These are phyloP conservation scores for Sterrhoptilus dennistouni DNA, from an alignment of 2,113 vertebrate species.

Conservation along the genomic window DNA sequence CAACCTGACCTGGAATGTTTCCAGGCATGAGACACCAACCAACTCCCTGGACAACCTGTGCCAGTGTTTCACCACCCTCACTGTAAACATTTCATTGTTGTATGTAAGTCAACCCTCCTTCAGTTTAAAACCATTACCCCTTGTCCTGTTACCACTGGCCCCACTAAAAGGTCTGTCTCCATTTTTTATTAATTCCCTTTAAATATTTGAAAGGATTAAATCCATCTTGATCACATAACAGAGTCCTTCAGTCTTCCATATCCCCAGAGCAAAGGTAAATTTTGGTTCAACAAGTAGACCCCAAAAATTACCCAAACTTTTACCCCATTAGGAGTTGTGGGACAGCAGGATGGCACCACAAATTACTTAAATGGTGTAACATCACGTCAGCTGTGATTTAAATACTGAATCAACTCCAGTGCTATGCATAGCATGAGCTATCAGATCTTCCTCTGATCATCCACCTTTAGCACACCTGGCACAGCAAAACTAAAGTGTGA, in stretches of 20 bases:
- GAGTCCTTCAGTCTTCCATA: not conserved
- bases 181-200: not conserved
- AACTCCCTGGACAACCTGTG: not conserved
- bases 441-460: not conserved
- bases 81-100: fast-evolving
- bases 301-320: not conserved
- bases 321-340: not conserved
- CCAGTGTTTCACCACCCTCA: not conserved
- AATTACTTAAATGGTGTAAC: not conserved
- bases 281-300: not conserved
- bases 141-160: not conserved
- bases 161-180: not conserved
- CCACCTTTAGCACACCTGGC: not conserved
- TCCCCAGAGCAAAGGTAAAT: not conserved
- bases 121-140: not conserved
- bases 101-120: not conserved
- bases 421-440: not conserved
- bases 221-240: not conserved
- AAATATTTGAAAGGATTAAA: not conserved
- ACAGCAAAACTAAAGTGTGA: not conserved
- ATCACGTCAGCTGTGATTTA: not conserved
- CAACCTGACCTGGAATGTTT: not conserved
- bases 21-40: not conserved
- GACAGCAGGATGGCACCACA: not conserved
- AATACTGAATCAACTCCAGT: not conserved